Conservation (phyloP, 2,113 vertebrate genomes). For the Amphilophus citrinellus region DNA sequence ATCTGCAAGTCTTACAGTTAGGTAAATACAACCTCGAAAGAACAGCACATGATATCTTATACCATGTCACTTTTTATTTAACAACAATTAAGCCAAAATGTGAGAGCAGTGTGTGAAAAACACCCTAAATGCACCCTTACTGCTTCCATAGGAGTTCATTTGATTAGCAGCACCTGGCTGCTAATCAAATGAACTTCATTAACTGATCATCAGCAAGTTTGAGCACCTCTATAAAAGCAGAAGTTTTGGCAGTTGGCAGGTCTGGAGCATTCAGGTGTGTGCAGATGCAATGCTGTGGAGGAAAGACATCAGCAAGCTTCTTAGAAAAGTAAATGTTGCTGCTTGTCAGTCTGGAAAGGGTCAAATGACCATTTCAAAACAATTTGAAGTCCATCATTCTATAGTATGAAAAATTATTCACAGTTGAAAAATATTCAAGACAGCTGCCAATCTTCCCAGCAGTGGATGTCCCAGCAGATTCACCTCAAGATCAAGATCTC, state of each 20-base stretch:
- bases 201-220: background rate
- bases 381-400: too few species aligned
- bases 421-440: too few species aligned
- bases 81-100: background rate
- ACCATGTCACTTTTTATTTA: background rate
- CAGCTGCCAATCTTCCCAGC: too few species aligned
- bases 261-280: background rate
- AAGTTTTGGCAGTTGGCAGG: background rate
- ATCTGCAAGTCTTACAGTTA: too few species aligned
- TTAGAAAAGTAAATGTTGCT: background rate
- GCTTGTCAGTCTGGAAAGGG: too few species aligned
- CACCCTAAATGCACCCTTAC: rapidly evolving
- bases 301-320: background rate
- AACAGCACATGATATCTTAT: background rate
- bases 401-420: too few species aligned
- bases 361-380: too few species aligned
- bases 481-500: too few species aligned
- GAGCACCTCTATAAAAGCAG: background rate
- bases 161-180: too few species aligned
- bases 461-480: too few species aligned
- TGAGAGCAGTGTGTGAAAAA: background rate
- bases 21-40: too few species aligned
- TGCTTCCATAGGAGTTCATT: background rate
- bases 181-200: background rate
- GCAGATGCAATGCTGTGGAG: background rate